Evolutionary conservation across 1,140 invertebrate genomes (phyloP).

Genomic region (Drosophila equinoxialis): DNA sequence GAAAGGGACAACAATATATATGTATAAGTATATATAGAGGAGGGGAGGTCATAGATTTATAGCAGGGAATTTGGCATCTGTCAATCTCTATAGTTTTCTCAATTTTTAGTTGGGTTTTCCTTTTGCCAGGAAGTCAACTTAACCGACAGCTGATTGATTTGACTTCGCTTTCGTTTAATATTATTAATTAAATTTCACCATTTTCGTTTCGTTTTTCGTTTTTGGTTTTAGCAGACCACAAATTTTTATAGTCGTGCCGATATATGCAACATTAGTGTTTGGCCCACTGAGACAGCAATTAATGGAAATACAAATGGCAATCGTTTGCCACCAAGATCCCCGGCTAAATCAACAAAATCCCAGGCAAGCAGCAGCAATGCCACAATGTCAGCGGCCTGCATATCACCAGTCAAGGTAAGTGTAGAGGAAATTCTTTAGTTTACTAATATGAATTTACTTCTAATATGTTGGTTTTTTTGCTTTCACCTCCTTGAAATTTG

Average conservation of each 20-base stretch:
- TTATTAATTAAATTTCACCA: conserved; percentile 14
- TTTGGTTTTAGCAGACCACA: conserved; percentile 25
- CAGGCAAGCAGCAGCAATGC: conserved; percentile 74
- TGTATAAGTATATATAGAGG: background rate
- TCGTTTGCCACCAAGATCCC: conserved; percentile 69
- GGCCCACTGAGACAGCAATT: conserved; percentile 41
- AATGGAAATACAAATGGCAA: conserved; percentile 19
- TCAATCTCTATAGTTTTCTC: conserved; percentile 1
- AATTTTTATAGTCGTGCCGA: conserved; percentile 71
- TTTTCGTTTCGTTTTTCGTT: background rate
- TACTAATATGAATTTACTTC: background rate
- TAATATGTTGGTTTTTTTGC: background rate
- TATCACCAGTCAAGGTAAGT: conserved; percentile 71
- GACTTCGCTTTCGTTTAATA: conserved; percentile 2
- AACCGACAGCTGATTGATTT: conserved; percentile 11
- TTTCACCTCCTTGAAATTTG: background rate
- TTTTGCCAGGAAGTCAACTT: conserved; percentile 11
- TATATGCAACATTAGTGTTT: conserved; percentile 71
- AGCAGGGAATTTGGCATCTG: conserved; percentile 18
- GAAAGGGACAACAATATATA: conserved; percentile 49
- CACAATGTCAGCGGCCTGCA: conserved; percentile 57
- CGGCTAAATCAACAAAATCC: conserved; percentile 68
- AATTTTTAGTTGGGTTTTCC: background rate
- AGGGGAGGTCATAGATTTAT: conserved; percentile 9
- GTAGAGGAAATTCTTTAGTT: background rate